Conservation (phyloP, 1,140 invertebrate species). For the Aphis craccivora region DNA sequence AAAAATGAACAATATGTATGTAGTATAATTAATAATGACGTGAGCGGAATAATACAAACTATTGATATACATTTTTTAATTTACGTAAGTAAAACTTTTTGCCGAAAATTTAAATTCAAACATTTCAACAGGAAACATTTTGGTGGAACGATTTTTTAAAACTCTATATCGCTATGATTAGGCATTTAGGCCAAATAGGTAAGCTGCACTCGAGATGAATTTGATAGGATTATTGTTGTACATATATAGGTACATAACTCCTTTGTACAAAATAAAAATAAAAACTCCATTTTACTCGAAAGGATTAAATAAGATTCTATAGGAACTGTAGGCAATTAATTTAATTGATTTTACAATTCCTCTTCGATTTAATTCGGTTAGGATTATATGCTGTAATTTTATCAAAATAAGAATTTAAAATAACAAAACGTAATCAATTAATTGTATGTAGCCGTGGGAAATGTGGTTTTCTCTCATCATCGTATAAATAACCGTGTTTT, state of each 20-base stretch:
- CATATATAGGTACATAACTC: background rate
- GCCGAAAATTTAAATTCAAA: background rate
- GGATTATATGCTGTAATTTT: background rate
- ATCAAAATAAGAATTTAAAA: background rate
- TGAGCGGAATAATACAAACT: background rate
- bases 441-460: background rate
- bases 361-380: background rate
- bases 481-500: background rate
- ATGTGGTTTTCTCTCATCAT: background rate
- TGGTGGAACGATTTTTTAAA: background rate
- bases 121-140: background rate
- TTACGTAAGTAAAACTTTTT: background rate
- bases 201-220: background rate
- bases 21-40: background rate
- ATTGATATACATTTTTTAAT: background rate
- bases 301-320: slow-evolving; percentile 1
- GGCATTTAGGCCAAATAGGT: background rate
- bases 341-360: slow-evolving; percentile 28
- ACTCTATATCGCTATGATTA: background rate
- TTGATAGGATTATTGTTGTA: background rate
- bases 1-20: too few relatives aligned
- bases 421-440: background rate
- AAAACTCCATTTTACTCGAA: background rate
- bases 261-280: background rate
- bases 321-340: background rate